Conservation (phyloP, 2,113 vertebrate species). For the Tonatia bakeri region DNA sequence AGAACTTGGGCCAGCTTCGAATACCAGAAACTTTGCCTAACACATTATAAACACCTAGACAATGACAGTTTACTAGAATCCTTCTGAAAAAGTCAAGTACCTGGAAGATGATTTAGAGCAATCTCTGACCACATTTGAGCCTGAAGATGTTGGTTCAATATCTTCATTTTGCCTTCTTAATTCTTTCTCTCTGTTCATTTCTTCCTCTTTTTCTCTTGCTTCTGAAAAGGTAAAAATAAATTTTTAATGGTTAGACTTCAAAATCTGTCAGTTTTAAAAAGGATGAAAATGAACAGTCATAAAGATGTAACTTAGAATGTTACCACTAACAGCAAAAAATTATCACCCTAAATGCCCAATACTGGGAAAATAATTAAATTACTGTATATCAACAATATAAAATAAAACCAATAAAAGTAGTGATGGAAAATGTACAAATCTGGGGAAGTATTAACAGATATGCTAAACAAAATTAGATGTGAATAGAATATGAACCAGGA, state of each 20-base stretch:
- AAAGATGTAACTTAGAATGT: background rate
- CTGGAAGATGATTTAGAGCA: constrained; percentile 63
- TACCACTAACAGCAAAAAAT: constrained; percentile 3
- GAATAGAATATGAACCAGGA: background rate
- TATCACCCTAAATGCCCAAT: constrained; percentile 12
- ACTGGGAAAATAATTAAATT: background rate
- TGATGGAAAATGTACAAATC: background rate
- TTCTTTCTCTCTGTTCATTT: constrained; percentile 76
- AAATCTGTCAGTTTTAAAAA: background rate
- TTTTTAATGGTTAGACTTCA: background rate
- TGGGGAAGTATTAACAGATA: background rate
- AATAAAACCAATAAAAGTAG: background rate
- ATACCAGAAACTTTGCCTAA: background rate
- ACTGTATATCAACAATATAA: background rate
- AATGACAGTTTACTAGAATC: background rate
- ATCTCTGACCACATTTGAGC: constrained; percentile 48
- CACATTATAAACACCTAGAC: background rate
- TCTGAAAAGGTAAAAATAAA: constrained; percentile 70
- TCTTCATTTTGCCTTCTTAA: constrained; percentile 53
- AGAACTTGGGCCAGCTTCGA: background rate
- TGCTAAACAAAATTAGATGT: background rate
- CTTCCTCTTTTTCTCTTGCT: constrained; percentile 81
- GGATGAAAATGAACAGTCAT: constrained; percentile 18
- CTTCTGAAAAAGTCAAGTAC: constrained; percentile 62
- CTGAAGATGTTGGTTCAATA: constrained; percentile 61